Evolutionary conservation across 2,888 invertebrate genomes (phyloP).

Genomic region (Hartigia nigra): DNA sequence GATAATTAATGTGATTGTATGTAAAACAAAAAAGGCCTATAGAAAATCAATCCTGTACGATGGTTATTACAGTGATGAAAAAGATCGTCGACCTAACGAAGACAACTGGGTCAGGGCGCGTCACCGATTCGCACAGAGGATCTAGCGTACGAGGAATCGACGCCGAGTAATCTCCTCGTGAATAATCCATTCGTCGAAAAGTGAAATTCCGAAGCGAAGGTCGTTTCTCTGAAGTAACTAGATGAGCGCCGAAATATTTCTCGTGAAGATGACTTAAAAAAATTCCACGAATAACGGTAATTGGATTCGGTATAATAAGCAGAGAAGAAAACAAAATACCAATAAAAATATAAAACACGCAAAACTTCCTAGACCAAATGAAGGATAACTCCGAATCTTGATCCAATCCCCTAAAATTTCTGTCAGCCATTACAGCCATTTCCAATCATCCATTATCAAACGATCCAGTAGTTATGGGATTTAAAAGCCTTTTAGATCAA

Average conservation of each 20-base stretch:
- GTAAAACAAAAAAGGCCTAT: conserved; percentile 6
- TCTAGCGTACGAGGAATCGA: conserved; percentile 40
- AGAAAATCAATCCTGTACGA: conserved; percentile 50
- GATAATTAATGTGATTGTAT: background rate
- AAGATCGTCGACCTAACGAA: conserved; percentile 62
- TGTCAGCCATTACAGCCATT: background rate
- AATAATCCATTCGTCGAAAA: conserved; percentile 43
- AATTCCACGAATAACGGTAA: background rate
- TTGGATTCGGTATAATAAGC: background rate
- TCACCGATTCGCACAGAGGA: conserved; percentile 64
- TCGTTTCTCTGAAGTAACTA: background rate
- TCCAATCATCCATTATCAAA: background rate
- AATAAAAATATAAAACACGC: background rate
- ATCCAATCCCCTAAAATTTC: background rate
- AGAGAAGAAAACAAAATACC: background rate
- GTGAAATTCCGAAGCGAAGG: conserved; percentile 46
- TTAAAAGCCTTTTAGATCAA: background rate
- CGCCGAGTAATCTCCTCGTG: background rate
- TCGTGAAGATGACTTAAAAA: background rate
- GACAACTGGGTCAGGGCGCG: conserved; percentile 66
- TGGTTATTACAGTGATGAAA: conserved; percentile 54
- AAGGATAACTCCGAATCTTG: background rate
- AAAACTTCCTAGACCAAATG: background rate
- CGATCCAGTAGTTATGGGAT: background rate
- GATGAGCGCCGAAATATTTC: background rate